Conservation (phyloP, 2,888 invertebrate genomes). For the Bhutanitis thaidina region DNA sequence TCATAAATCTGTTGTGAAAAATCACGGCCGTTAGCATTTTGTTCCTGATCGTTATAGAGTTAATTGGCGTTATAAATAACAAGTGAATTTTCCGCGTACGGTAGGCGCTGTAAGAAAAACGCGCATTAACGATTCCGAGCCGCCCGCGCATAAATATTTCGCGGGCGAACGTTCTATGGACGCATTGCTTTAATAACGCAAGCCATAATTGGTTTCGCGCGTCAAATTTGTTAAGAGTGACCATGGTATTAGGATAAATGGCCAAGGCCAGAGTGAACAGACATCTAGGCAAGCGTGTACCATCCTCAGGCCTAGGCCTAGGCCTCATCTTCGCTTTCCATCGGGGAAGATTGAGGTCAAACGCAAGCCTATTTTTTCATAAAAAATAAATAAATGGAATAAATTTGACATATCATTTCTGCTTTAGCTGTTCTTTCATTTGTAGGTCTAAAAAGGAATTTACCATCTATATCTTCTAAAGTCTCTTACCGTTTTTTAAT, state of each 20-base stretch:
- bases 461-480: too few relatives aligned
- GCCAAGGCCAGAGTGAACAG: too few relatives aligned
- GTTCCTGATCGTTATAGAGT: conserved; percentile 14
- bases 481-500: too few relatives aligned
- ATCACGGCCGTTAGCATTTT: conserved; percentile 7
- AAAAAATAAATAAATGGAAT: too few relatives aligned
- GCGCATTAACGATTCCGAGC: conserved; percentile 55
- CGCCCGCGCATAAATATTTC: conserved; percentile 53
- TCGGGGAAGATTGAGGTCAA: too few relatives aligned
- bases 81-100: conserved; percentile 27
- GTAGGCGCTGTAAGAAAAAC: conserved; percentile 39
- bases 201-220: conserved; percentile 55
- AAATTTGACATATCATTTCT: too few relatives aligned
- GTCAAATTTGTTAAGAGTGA: conserved; percentile 55
- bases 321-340: too few relatives aligned
- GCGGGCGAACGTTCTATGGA: conserved; percentile 50
- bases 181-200: conserved; percentile 63
- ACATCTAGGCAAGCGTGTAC: too few relatives aligned
- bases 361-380: too few relatives aligned
- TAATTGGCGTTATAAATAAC: conserved; percentile 6
- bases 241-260: conserved; percentile 29
- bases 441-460: too few relatives aligned
- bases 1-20: not conserved
- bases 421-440: too few relatives aligned
- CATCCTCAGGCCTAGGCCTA: too few relatives aligned